Evolutionary conservation across 2,888 invertebrate genomes (phyloP), one percentile per base, ranked within the genome.

Genomic region (Leptinotarsa rubiginosa): DNA sequence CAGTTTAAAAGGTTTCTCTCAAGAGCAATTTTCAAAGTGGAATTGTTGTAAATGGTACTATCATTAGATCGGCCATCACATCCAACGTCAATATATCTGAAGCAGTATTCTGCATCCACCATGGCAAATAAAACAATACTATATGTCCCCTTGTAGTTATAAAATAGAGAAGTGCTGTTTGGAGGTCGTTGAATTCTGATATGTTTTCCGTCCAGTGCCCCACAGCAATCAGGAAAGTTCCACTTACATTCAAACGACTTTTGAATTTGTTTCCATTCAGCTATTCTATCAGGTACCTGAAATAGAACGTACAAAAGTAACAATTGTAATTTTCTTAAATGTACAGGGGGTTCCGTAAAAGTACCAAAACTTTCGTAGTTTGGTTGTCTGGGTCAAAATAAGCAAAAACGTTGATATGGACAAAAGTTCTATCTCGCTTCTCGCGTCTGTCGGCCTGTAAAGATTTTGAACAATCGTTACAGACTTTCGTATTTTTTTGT

Each of bases 21-120:
- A 22, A 75, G 65, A 13, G 52, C 22, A 66, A 65, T 52, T 69
- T 62, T 70, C 62, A 77, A 77, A 31, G 41, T 31, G 22, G 77
- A 80, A 65, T 72, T 77, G 68, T 77, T 59, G 47, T 82, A 72
- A 74, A 82, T 77, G 56, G 79, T 78, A 47, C 78, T 79, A 76
- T 80, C 78, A 50, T 80, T 80, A 64, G 78, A 47, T 70, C 76
- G 50, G 47, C 78, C 75, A 62, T 78, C 65, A 49, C 72, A 76
- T 41, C 77, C 75, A 20, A 69, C 73, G 77, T 81, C 77, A 20
- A 78, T 72, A 56, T 77, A 75, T 54, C 81, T 70, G 69, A 83
- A 83, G 64, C 75, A 69, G 70, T 81, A 82, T 49, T 80, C 77
- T 59, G 77, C 74, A 76, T 81, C 77, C 12, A 77, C 81, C 56